Conservation (phyloP, 2,888 invertebrate species). For the Axea sp. region DNA sequence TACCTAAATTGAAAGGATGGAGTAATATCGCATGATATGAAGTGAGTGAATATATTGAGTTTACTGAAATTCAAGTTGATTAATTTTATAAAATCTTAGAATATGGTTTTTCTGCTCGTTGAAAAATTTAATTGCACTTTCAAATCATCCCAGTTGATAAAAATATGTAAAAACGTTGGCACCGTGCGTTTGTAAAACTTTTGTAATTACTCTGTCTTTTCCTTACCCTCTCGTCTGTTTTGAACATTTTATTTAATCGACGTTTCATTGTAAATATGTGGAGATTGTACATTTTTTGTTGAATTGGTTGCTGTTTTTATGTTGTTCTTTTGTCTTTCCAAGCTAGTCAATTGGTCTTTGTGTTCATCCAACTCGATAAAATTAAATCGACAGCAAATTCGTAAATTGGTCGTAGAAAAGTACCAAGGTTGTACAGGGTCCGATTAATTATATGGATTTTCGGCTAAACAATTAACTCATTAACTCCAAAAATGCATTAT, state of each 20-base stretch:
- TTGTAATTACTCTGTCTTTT: constrained; percentile 26
- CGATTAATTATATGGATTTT: constrained; percentile 14
- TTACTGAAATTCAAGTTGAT: too few relatives aligned
- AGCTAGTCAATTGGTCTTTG: constrained; percentile 44
- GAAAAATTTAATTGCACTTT: background rate
- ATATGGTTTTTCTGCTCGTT: too few relatives aligned
- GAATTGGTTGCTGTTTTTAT: constrained; percentile 32
- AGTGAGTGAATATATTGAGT: too few relatives aligned
- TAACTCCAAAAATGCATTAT: constrained; percentile 4
- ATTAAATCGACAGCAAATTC: background rate
- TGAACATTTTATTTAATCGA: constrained; percentile 14
- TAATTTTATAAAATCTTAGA: too few relatives aligned
- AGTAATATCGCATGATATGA: too few relatives aligned
- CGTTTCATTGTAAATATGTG: constrained; percentile 39
- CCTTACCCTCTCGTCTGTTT: background rate
- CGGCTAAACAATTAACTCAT: constrained; percentile 1
- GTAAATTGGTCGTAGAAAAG: constrained; percentile 8
- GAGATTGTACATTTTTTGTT: constrained; percentile 48
- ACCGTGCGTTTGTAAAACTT: constrained; percentile 20
- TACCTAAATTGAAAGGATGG: too few relatives aligned
- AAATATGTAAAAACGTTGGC: constrained; percentile 16
- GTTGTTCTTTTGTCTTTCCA: constrained; percentile 11
- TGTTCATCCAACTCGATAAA: constrained; percentile 1
- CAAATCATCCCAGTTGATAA: background rate
- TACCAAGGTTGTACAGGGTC: constrained; percentile 18